Base-by-base conservation (phyloP, 2,113 vertebrate species). In the Cranoglanis bouderius region DNA sequence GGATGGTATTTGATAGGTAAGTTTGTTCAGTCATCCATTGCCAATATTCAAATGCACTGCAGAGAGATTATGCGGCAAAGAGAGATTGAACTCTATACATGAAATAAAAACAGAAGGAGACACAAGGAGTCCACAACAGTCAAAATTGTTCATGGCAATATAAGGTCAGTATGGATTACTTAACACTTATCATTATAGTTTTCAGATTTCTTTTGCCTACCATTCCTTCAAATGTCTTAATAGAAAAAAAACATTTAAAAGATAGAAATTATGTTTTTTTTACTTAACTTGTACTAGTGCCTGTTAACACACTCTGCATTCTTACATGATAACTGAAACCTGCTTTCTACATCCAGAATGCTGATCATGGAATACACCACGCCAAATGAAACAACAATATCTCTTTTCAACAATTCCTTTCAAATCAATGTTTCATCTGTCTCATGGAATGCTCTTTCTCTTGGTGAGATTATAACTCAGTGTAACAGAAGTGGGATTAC, bases 291-390 rank as follows among this genome's bases (percentile, higher is more conserved):
- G 6, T 35, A 35, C 32, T 35, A 70, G 26, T 65, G 10, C 0
- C 46, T 70, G 65, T 14, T 35, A 32, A 32, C 16, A 46, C n/a
- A n/a, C n/a, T n/a, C n/a, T n/a, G n/a, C 6, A 32, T 12, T 67
- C 3, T 67, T 67, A 18, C 16, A 74, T 74, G 18, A 74, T 74
- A 74, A 74, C 70, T 72, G 35, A 72, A 72, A 8, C 38, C 7
- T 81, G 78, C 46, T 81, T 46, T 51, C 40, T 32, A 55, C 77
- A 82, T 82, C n/a, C 78, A 82, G 49, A 32, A 21, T 82, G n/a
- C n/a, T n/a, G n/a, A n/a, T n/a, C 63, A 86, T 74, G 43, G 49
- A 40, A 81, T 46, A 53, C 78, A 75, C 85, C 26, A 24, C 43
- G 40, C 55, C 57, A 6, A 21, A 38, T 38, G 21, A 24, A 57